These are phyloP conservation scores for Smithornis capensis DNA, from an alignment of 2,113 vertebrate genomes.

Conservation along the genomic window DNA sequence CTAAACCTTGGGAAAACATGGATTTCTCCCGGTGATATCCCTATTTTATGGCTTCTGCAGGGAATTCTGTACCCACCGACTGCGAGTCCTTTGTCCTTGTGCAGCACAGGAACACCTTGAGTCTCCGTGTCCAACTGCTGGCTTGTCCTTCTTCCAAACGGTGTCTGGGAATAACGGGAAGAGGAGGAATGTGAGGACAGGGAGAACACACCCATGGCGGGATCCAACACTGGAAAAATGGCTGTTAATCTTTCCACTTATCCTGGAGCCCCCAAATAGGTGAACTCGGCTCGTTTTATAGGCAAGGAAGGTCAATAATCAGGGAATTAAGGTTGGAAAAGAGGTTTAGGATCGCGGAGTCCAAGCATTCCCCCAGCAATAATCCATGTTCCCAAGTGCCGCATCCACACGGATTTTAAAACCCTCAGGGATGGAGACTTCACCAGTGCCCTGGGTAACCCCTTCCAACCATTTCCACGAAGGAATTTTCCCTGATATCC, in stretches of 20 bases:
- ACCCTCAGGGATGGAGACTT: neutral
- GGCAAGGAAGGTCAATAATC: neutral
- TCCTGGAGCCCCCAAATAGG: neutral
- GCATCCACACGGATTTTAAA: neutral
- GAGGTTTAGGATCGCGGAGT: neutral
- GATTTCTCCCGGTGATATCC: neutral
- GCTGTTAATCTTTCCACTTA: neutral
- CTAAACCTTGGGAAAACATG: neutral
- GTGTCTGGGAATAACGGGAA: constrained; percentile 75
- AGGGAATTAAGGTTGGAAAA: neutral
- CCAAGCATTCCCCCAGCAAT: neutral
- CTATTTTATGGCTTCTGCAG: no score
- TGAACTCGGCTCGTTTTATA: neutral
- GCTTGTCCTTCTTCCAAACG: constrained; percentile 96
- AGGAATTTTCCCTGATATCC: neutral
- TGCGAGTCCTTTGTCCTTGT: constrained; percentile 96
- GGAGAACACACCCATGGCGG: rapidly evolving
- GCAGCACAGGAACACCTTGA: constrained; percentile 97
- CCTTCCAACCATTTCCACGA: neutral
- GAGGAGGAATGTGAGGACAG: neutral
- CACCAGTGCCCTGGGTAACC: neutral
- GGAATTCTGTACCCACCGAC: constrained; percentile 81
- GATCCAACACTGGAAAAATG: neutral
- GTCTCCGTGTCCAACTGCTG: constrained; percentile 95
- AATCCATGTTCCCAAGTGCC: neutral